phyloP scores from a whole-genome alignment of 2,113 vertebrate species.

The Atlantisia rogersi region DNA sequence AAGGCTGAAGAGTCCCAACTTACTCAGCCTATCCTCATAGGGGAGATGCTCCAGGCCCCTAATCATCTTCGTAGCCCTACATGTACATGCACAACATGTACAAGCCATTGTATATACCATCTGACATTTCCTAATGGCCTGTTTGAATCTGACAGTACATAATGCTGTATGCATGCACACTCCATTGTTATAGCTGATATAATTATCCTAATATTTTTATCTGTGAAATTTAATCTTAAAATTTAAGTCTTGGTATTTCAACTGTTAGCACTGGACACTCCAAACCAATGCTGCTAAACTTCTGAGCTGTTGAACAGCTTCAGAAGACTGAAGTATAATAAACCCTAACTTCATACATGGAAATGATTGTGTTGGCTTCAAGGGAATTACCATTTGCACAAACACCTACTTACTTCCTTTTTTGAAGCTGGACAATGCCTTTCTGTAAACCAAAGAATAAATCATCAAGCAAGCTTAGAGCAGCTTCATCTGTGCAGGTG shows the following conservation, averaged over 20 bases:
- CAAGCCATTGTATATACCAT: neutral
- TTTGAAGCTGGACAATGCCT: neutral
- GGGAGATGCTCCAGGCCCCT: no score
- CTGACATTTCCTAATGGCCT: neutral
- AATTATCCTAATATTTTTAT: neutral
- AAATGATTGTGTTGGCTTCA: neutral
- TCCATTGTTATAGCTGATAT: neutral
- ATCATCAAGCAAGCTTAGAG: neutral
- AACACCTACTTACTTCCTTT: neutral
- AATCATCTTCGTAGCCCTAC: no score
- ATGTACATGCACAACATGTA: neutral
- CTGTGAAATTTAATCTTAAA: neutral
- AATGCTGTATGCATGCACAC: neutral
- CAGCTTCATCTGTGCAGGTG: neutral
- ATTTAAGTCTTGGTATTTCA: neutral
- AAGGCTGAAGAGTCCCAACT: no score
- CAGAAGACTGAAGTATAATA: neutral
- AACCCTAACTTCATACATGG: neutral
- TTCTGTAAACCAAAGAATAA: neutral
- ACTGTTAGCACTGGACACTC: neutral
- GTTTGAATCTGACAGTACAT: neutral
- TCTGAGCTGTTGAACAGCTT: neutral
- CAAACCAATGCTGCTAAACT: neutral
- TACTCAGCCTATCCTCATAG: no score
- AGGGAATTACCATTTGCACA: neutral